Conservation (phyloP, 2,797 vertebrate genomes). For the Cheirogaleus major region DNA sequence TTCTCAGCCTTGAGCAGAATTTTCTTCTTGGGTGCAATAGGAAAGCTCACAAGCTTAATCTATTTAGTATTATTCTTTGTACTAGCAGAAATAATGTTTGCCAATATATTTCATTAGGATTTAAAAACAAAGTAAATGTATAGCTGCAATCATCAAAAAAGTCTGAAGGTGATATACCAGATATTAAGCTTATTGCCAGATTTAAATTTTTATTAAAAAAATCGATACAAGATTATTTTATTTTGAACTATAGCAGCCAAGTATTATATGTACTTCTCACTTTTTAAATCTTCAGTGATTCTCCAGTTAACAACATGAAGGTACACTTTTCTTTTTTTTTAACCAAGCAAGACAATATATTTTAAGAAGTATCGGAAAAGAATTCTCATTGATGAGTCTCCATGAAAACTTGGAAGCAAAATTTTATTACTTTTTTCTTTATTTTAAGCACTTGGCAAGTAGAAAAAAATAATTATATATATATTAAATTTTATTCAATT, state of each 20-base stretch:
- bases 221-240: background rate
- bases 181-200: background rate
- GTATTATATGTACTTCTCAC: background rate
- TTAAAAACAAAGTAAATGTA: background rate
- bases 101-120: background rate
- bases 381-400: background rate
- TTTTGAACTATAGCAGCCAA: background rate
- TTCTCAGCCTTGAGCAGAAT: constrained; percentile 70
- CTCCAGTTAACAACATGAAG: background rate
- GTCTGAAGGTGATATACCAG: background rate
- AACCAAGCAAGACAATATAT: background rate
- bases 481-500: background rate
- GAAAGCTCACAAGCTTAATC: constrained; percentile 66
- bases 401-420: background rate
- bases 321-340: background rate
- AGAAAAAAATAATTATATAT: background rate
- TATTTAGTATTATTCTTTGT: constrained; percentile 36
- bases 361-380: background rate
- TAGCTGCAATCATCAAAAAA: background rate
- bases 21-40: constrained; percentile 62
- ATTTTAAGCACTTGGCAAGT: background rate
- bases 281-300: background rate
- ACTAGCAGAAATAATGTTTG: background rate
- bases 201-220: constrained; percentile 3
- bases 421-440: background rate